phyloP scores from a whole-genome alignment of 2,888 invertebrate genomes.

The Thereva nobilitata region DNA sequence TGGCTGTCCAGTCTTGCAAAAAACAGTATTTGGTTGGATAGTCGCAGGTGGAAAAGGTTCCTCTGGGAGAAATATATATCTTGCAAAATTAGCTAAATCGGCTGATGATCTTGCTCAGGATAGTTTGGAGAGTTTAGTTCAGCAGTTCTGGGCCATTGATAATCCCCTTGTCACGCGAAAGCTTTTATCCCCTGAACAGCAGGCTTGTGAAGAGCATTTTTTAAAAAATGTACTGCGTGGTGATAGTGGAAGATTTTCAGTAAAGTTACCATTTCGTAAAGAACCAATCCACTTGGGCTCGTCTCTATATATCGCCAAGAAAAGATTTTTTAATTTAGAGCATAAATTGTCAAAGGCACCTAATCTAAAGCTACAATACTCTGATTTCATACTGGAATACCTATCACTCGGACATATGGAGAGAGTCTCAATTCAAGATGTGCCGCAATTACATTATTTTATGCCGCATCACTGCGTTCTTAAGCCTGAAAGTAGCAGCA shows the following conservation, averaged over 20 bases:
- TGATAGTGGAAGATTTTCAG: not conserved
- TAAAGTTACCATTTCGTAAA: not conserved
- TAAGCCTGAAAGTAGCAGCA: conserved; percentile 30
- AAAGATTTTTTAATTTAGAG: no score
- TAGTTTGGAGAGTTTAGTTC: not conserved
- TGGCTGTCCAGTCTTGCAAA: not conserved
- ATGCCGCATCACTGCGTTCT: conserved; percentile 38
- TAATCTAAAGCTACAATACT: no score
- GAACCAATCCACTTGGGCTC: not conserved
- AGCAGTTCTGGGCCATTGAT: not conserved
- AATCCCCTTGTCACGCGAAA: not conserved
- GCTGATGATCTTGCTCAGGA: not conserved
- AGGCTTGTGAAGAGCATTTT: not conserved
- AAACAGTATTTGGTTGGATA: conserved; percentile 2
- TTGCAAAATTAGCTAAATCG: not conserved
- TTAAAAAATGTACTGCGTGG: not conserved
- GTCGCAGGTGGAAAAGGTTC: not conserved
- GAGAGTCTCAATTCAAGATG: not conserved
- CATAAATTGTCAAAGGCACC: no score
- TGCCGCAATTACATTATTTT: conserved; percentile 15
- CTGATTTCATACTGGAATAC: not conserved
- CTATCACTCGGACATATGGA: not conserved
- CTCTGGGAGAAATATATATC: not conserved
- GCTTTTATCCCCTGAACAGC: conserved; percentile 1
- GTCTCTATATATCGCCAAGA: no score